Evolutionary conservation across 2,888 invertebrate species (phyloP).

Genomic region (Monochamus alternatus): DNA sequence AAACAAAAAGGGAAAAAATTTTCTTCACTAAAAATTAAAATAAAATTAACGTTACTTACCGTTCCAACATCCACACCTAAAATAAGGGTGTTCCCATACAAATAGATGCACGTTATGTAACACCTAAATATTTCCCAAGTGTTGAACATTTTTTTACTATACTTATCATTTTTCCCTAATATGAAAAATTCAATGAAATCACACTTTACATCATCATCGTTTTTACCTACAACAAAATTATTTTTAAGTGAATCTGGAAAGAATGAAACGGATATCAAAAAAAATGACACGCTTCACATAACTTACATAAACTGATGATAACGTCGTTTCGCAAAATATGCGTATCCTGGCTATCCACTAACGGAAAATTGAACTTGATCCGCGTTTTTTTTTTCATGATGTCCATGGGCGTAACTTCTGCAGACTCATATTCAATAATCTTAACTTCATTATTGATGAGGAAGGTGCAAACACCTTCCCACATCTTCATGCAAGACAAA

Average conservation of each 20-base stretch:
- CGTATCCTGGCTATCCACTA: conserved; percentile 56
- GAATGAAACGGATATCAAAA: not conserved
- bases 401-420: conserved; percentile 60
- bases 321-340: conserved; percentile 66
- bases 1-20: too few relatives aligned
- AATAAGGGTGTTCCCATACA: conserved; percentile 68
- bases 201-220: conserved; percentile 59
- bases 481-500: conserved; percentile 66
- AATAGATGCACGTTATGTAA: conserved; percentile 66
- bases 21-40: not conserved
- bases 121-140: conserved; percentile 66
- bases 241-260: not conserved
- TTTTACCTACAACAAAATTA: conserved; percentile 62
- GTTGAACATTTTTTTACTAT: conserved; percentile 67
- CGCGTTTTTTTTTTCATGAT: conserved; percentile 55
- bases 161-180: conserved; percentile 61
- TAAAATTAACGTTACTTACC: conserved; percentile 58
- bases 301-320: conserved; percentile 67
- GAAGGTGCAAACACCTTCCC: conserved; percentile 67
- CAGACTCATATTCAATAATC: conserved; percentile 61
- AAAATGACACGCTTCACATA: too few relatives aligned
- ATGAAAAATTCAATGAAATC: conserved; percentile 68
- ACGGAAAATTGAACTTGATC: conserved; percentile 57
- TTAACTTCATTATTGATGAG: conserved; percentile 66
- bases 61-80: conserved; percentile 66